These are phyloP conservation scores for Hexactinellida sp. DNA, from an alignment of 37 sponge, comb jelly and placozoan species.

Conservation along the genomic window DNA sequence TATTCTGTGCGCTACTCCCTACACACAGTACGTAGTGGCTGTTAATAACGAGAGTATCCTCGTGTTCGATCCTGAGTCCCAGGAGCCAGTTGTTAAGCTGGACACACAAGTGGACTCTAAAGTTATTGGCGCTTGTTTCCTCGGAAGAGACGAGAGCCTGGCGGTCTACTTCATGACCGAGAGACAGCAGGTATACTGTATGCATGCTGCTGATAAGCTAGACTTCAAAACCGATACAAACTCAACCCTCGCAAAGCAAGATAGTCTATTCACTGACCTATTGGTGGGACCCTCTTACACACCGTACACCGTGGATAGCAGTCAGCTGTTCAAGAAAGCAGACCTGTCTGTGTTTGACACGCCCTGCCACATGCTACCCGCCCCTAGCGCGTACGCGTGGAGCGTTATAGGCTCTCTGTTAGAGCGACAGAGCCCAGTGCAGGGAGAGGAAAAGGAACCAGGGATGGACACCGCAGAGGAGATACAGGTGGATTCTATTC, in stretches of 20 bases:
- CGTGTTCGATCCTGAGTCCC: not conserved
- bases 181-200: not conserved
- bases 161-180: not conserved
- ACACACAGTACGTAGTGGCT: not conserved
- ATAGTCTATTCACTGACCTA: not conserved
- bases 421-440: no score
- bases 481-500: not conserved
- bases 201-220: not conserved
- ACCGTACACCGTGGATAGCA: not conserved
- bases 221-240: not conserved
- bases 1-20: not conserved
- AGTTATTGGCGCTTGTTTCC: not conserved
- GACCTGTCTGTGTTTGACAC: not conserved
- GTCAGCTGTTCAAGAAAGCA: not conserved
- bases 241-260: not conserved
- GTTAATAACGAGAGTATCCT: not conserved
- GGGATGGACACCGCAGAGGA: not conserved
- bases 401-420: not conserved
- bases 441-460: not conserved
- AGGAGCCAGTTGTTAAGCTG: not conserved
- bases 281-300: not conserved
- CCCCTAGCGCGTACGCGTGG: not conserved
- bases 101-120: not conserved
- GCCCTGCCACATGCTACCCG: not conserved
- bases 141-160: not conserved